These are phyloP conservation scores for Hyposoter dolosus DNA, from an alignment of 2,888 invertebrate species.

Conservation along the genomic window DNA sequence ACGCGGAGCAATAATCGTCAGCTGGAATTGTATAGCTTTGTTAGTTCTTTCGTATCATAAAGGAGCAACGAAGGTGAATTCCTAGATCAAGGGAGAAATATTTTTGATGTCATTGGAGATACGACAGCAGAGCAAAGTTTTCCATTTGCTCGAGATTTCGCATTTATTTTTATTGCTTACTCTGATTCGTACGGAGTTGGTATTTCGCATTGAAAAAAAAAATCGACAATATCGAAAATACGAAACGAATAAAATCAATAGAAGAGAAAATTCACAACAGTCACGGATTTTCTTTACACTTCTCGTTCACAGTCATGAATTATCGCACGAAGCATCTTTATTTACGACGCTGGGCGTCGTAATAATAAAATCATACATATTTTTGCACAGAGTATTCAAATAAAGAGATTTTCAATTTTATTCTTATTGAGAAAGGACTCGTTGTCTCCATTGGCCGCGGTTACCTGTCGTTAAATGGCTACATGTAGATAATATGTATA, in stretches of 20 bases:
- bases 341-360: neutral
- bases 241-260: neutral
- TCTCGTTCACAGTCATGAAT: neutral
- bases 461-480: neutral
- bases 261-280: neutral
- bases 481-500: neutral
- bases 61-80: slow-evolving; percentile 1
- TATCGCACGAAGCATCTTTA: neutral
- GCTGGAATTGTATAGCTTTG: slow-evolving; percentile 17
- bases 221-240: neutral
- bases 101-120: slow-evolving; percentile 5
- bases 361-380: slow-evolving; percentile 10
- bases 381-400: slow-evolving; percentile 25
- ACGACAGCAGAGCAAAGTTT: neutral
- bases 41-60: slow-evolving; percentile 14
- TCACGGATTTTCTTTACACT: neutral
- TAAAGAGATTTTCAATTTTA: slow-evolving; percentile 33
- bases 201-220: neutral
- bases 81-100: neutral
- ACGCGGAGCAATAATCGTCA: slow-evolving; percentile 32
- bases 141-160: neutral
- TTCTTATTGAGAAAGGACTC: neutral
- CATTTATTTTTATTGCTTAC: neutral
- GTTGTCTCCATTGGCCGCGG: neutral
- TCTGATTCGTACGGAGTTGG: neutral